phyloP scores from a whole-genome alignment of 2,113 vertebrate species.

The Crotophaga sulcirostris region DNA sequence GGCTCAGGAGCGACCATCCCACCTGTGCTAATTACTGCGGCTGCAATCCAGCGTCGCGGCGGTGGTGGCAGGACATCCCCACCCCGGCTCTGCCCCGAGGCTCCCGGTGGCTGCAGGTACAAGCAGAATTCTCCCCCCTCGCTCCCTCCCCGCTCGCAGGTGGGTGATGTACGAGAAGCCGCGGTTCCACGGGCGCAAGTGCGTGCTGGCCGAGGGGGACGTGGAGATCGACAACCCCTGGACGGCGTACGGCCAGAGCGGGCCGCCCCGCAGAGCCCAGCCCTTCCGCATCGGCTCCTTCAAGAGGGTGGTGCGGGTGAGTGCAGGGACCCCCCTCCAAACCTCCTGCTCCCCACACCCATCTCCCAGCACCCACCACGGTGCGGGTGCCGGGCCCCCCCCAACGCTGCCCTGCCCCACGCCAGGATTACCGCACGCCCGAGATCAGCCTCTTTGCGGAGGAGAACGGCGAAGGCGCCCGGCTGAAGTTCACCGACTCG shows the following conservation, averaged over 20 bases:
- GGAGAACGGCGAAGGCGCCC: constrained; percentile 85
- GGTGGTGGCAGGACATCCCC: neutral
- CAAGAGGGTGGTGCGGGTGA: constrained; percentile 85
- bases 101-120: fast-evolving
- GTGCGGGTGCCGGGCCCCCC: fast-evolving
- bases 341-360: neutral
- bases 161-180: constrained; percentile 95
- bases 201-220: constrained; percentile 88
- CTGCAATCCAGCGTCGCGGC: neutral
- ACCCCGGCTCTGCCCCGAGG: neutral
- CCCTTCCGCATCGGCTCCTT: constrained; percentile 86
- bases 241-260: constrained; percentile 29
- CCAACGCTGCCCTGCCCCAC: neutral
- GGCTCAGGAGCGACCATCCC: neutral
- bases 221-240: constrained; percentile 79
- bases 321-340: neutral
- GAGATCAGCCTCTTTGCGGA: constrained; percentile 88
- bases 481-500: constrained; percentile 79
- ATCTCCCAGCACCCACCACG: fast-evolving
- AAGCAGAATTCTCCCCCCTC: neutral
- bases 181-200: constrained; percentile 86
- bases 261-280: neutral
- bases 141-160: constrained; percentile 54
- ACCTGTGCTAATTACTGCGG: fast-evolving
- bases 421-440: constrained; percentile 87